Evolutionary conservation across 2,888 invertebrate genomes (phyloP).

Genomic region (Amphipyra tragopoginis): DNA sequence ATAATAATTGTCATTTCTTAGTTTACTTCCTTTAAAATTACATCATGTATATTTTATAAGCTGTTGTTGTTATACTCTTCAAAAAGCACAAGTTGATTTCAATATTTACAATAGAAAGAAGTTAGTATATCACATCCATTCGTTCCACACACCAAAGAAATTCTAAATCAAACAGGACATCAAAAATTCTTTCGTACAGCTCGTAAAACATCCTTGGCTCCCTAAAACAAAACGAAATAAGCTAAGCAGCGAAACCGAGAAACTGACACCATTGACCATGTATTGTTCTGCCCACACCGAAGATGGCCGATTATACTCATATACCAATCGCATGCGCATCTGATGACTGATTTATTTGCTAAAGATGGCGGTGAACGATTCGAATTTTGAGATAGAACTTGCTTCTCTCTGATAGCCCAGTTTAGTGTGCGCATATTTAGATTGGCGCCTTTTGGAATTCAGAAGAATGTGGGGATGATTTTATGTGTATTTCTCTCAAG

Average conservation of each 20-base stretch:
- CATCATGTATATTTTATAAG: too few species aligned
- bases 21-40: too few species aligned
- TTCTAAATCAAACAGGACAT: slow-evolving; percentile 44
- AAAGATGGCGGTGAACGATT: slow-evolving; percentile 57
- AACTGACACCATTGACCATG: slow-evolving; percentile 54
- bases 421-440: slow-evolving; percentile 30
- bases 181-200: slow-evolving; percentile 29
- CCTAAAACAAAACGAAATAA: slow-evolving; percentile 48
- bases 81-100: background rate
- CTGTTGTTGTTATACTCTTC: too few species aligned
- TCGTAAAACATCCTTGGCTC: slow-evolving; percentile 45
- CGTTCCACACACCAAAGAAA: slow-evolving; percentile 1
- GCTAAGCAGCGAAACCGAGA: slow-evolving; percentile 44
- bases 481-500: background rate
- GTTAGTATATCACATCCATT: background rate
- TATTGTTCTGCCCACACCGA: slow-evolving; percentile 75
- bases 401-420: slow-evolving; percentile 44
- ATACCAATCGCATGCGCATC: slow-evolving; percentile 58
- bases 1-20: too few species aligned
- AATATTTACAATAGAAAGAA: background rate
- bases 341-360: slow-evolving; percentile 65
- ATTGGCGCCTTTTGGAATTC: background rate
- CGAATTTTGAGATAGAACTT: slow-evolving; percentile 50
- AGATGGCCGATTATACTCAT: slow-evolving; percentile 68
- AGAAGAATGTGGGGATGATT: background rate